These are phyloP conservation scores for Portunus trituberculatus DNA, from an alignment of 1,140 invertebrate species.

Conservation along the genomic window DNA sequence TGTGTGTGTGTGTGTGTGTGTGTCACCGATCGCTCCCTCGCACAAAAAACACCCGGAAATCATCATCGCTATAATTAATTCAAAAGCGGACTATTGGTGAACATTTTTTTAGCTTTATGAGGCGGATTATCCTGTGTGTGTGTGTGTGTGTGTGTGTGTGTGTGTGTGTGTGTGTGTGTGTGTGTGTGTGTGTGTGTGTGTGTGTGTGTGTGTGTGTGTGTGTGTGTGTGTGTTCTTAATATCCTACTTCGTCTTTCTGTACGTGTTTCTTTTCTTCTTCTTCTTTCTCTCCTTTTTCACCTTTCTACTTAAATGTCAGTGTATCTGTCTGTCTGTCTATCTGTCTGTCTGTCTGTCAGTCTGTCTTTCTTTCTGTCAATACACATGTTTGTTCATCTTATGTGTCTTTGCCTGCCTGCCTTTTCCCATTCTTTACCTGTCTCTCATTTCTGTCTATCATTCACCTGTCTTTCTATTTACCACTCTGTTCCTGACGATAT, in stretches of 20 bases:
- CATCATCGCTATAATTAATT: too few relatives aligned
- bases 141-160: not conserved
- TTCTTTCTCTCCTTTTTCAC: too few relatives aligned
- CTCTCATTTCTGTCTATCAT: not conserved
- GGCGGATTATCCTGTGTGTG: too few relatives aligned
- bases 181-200: not conserved
- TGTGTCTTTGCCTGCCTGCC: not conserved
- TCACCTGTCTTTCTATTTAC: not conserved
- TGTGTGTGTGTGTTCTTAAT: not conserved
- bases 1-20: too few relatives aligned
- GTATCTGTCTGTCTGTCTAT: not conserved
- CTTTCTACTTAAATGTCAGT: too few relatives aligned
- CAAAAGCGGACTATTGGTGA: too few relatives aligned
- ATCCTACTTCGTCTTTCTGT: too few relatives aligned
- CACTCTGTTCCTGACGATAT: not conserved
- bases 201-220: not conserved
- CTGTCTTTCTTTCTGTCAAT: not conserved
- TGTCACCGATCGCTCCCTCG: too few relatives aligned
- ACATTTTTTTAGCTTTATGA: not conserved
- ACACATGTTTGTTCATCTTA: not conserved
- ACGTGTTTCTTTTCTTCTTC: not conserved
- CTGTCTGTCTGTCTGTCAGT: not conserved
- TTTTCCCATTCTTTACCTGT: not conserved
- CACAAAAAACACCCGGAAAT: too few relatives aligned
- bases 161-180: too few relatives aligned